Base-by-base conservation (phyloP, 2,797 vertebrate species). In the Yasuhikotakia modesta region DNA sequence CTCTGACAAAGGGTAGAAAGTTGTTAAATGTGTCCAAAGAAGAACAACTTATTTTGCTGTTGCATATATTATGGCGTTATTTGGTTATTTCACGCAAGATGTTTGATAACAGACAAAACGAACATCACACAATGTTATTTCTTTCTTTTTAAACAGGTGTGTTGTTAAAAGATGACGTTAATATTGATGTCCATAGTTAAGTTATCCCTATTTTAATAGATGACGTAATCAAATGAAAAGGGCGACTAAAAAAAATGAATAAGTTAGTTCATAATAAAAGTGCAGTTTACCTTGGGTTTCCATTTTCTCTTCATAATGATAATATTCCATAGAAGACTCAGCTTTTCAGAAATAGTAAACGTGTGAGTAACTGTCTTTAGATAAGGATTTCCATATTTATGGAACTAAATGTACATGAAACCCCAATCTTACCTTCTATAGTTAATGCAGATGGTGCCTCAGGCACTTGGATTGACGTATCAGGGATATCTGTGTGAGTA, bases 381-480 rank as follows among this genome's bases (percentile, higher is more conserved):
- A 63, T 78, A 57, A 79, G 80, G 81, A 73, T 67, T n/a, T 27
- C 39, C 4, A 75, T 43, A 76, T 58, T 52, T 76, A 53, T 30
- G 32, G 0, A 67, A 2, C 10, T 61, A 22, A 32, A 57, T 71
- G 60, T 11, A 68, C 13, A 65, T 35, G 4, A 43, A 58, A 48
- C 69, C 79, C 50, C 16, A 53, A 43, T 71, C 91, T 93, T 95
- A 98, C 97, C 95, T 96, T 95, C 92, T 80, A 93, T 81, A 82
- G 88, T 81, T 91, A 94, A 92, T 77, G 92, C 91, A 53, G 92
- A 88, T 45, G 93, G 90, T 86, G 93, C 84, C 77, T 95, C 90
- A 53, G 96, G 95, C 87, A 95, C 94, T 81, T 95, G 93, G 87
- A 98, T 93, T 80, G 96, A 94, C 48, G 96, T 94, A 90, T 99